Evolutionary conservation across 2,113 vertebrate species (phyloP).

Genomic region (Tyrannus savana): DNA sequence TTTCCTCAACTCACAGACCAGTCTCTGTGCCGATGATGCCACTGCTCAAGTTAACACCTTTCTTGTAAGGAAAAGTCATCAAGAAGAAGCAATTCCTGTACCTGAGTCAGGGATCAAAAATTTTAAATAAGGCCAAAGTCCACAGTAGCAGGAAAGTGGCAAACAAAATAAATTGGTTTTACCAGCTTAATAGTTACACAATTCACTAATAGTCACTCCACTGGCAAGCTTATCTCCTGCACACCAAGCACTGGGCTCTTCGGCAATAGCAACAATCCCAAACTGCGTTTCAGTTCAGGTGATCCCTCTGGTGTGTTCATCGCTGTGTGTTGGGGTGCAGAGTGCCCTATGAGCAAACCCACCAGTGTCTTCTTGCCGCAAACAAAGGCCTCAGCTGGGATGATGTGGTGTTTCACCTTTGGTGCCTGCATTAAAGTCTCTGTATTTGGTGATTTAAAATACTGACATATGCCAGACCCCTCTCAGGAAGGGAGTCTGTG

Average conservation of each 20-base stretch:
- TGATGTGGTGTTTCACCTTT: no score
- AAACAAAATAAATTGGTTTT: background rate
- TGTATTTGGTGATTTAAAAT: no score
- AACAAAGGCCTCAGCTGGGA: no score
- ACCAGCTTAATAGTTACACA: background rate
- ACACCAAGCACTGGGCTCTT: background rate
- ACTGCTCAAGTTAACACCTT: background rate
- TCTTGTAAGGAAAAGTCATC: background rate
- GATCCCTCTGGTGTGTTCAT: accelerated
- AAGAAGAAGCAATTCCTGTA: background rate
- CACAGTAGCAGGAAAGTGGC: background rate
- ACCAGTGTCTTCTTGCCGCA: background rate
- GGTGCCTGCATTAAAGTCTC: no score
- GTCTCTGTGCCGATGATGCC: background rate
- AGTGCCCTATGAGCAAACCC: accelerated
- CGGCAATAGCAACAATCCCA: background rate
- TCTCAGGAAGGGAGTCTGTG: no score
- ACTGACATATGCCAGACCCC: no score
- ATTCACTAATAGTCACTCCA: background rate
- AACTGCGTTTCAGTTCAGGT: background rate
- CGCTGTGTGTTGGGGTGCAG: accelerated
- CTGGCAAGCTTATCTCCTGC: background rate
- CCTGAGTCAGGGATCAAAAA: background rate
- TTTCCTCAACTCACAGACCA: background rate
- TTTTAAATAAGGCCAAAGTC: background rate